Base-by-base conservation (phyloP, 2,888 invertebrate species). In the Priocnemis perturbator region DNA sequence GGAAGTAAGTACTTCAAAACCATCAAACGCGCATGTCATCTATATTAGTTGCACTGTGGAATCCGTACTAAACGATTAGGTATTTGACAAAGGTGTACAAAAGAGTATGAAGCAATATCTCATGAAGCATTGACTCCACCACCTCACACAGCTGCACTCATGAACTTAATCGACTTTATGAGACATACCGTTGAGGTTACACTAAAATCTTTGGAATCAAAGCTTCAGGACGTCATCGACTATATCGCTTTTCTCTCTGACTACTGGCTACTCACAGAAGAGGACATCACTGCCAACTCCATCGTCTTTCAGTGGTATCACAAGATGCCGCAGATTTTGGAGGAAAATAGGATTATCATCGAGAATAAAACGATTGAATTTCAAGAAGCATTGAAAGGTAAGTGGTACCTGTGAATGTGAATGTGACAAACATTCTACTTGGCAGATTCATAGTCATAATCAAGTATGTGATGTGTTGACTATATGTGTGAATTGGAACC, bases 251-350 rank as follows among this genome's bases (percentile, higher is more conserved):
- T 97, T 89, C 90, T 98, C 19, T 94, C 95, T 15, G 96, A 98
- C 86, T 95, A 95, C 85, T 93, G 94, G 11, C 90, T 92, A 2
- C 94, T 97, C 82, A 93, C 95, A 0, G 94, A 96, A 0, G 90
- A 94, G 2, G 97, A 98, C 89, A 95, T 98, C 85, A 94, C 95
- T 81, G 93, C 94, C 55, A 98, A 97, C 86, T 95, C 94, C 80
- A 93, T 93, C 73, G 94, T 95, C 0, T 97, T 96, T 84, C 94
- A 95, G 83, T 97, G 96, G 96, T 95, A 96, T 85, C 91, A 95
- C 26, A 92, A 94, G 62, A 93, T 98, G 91, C 93, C 95, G 0
- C 92, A 93, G 60, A 92, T 97, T 3, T 92, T 98, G 73, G 95
- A 96, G 0, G 67, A 79, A 9, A 75, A 70, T 37, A 75, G 79